Evolutionary conservation across 1,140 invertebrate genomes (phyloP).

Genomic region (Tetramorium parvispinum): DNA sequence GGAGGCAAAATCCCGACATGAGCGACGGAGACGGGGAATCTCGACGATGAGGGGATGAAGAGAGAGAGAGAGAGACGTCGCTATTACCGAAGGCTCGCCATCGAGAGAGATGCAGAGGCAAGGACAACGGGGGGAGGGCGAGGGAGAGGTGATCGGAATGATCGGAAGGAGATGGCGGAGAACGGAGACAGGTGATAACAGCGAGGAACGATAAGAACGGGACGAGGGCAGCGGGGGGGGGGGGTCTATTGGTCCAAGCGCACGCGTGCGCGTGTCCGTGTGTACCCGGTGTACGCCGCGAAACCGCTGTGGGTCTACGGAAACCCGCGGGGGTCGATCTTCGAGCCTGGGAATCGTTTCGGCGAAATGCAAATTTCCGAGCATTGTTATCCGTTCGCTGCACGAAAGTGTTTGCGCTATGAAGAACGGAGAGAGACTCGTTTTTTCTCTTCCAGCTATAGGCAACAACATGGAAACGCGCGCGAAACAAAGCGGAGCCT

Average conservation of each 20-base stretch:
- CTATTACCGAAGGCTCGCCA: not conserved
- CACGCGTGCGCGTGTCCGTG: constrained; percentile 64
- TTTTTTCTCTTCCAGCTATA: too few relatives aligned
- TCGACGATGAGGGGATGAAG: not conserved
- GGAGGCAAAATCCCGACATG: not conserved
- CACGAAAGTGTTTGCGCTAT: not conserved
- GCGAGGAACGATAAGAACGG: not conserved
- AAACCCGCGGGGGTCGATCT: not conserved
- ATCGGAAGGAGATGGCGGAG: constrained; percentile 13
- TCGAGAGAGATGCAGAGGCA: not conserved
- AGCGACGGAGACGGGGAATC: not conserved
- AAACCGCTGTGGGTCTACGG: not conserved
- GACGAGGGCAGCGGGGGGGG: not conserved
- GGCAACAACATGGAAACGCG: not conserved
- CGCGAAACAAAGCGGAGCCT: not conserved
- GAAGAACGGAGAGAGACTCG: not conserved
- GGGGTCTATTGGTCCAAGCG: constrained; percentile 23
- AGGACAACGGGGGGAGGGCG: not conserved
- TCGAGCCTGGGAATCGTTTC: constrained; percentile 12
- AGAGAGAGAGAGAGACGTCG: constrained; percentile 44
- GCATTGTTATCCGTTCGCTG: not conserved
- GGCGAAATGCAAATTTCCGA: constrained; percentile 3
- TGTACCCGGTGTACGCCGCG: constrained; percentile 51
- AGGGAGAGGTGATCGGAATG: not conserved
- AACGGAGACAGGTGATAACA: constrained; percentile 33